phyloP scores from a whole-genome alignment of 92 coral and sea anemone species.

The Zoanthus sociatus region DNA sequence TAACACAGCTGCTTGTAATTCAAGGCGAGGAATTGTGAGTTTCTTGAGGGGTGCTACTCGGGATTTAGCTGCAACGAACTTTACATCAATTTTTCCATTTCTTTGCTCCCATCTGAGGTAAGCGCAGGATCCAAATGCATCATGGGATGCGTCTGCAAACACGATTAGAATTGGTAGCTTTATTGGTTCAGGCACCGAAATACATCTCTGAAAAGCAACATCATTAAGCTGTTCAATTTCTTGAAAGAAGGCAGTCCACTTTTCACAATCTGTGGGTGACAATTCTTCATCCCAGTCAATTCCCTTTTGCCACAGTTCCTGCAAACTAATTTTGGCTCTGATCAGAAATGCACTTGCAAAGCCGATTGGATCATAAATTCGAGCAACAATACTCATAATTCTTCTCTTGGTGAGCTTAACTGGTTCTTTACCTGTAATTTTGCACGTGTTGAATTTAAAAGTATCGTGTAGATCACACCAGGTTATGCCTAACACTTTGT shows the following conservation, averaged over 20 bases:
- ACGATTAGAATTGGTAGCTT: background rate
- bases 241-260: slow-evolving; percentile 2
- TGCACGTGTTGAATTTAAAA: slow-evolving; percentile 8
- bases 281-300: slow-evolving; percentile 1
- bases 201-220: background rate
- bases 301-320: background rate
- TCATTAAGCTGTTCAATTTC: slow-evolving; percentile 4
- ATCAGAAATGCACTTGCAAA: slow-evolving; percentile 60
- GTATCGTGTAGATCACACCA: slow-evolving; percentile 35
- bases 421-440: background rate
- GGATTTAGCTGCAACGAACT: slow-evolving; percentile 5
- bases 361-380: slow-evolving; percentile 65
- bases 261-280: background rate
- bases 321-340: slow-evolving; percentile 5
- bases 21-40: background rate
- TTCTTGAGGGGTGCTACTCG: background rate
- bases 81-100: background rate
- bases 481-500: slow-evolving; percentile 32
- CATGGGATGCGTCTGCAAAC: background rate
- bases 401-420: slow-evolving; percentile 46
- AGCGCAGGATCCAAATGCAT: slow-evolving; percentile 7
- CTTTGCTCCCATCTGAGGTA: slow-evolving; percentile 19
- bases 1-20: slow-evolving; percentile 7
- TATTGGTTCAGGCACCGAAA: background rate
- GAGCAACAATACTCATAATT: slow-evolving; percentile 54